Evolutionary conservation across 2,113 vertebrate genomes (phyloP).

Genomic region (Nibea coibor): DNA sequence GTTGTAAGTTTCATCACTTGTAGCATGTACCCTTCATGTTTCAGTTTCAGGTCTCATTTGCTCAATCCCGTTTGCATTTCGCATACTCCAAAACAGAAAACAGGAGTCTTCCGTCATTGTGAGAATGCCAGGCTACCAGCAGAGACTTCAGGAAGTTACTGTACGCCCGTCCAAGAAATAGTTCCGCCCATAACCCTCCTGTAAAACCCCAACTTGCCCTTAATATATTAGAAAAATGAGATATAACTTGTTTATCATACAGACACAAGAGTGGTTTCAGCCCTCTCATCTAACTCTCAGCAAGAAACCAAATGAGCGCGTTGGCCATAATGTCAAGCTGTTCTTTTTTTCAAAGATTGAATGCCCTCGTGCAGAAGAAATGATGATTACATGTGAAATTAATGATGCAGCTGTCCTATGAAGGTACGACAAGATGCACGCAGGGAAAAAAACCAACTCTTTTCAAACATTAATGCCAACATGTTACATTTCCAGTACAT

Average conservation of each 20-base stretch:
- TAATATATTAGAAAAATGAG: too few species aligned
- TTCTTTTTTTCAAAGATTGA: not conserved
- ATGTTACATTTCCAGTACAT: not conserved
- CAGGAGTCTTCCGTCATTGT: not conserved
- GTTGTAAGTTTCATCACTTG: not conserved
- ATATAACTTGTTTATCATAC: not conserved
- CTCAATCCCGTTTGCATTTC: not conserved
- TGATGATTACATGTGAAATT: not conserved
- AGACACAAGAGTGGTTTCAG: not conserved
- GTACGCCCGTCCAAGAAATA: not conserved
- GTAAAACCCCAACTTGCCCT: not conserved
- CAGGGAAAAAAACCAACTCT: not conserved
- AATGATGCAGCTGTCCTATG: not conserved
- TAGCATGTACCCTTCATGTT: too few species aligned
- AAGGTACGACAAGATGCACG: not conserved
- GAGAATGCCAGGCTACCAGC: not conserved
- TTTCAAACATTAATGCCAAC: not conserved
- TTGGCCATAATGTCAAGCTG: not conserved
- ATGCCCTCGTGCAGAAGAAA: not conserved
- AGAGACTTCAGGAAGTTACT: not conserved
- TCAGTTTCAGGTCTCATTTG: not conserved
- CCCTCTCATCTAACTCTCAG: not conserved
- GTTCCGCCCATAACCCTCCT: not conserved
- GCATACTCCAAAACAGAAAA: not conserved
- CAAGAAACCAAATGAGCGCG: not conserved